phyloP scores from a whole-genome alignment of 2,888 invertebrate species.

The Polietes domitor region DNA sequence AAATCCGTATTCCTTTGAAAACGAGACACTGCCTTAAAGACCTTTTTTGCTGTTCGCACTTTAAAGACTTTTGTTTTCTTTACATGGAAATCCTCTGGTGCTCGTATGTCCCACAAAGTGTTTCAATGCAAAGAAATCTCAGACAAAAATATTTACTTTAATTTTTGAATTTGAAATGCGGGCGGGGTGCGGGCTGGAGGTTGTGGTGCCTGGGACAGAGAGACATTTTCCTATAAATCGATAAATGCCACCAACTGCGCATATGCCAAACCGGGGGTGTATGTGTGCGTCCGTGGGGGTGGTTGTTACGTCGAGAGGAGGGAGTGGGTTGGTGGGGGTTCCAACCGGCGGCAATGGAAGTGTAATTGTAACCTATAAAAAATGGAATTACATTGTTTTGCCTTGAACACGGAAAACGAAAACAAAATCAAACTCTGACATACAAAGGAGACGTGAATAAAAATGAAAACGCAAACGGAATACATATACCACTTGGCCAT shows the following conservation, averaged over 20 bases:
- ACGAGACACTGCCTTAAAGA: too few relatives aligned
- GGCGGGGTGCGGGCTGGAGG: background rate
- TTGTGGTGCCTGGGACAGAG: slow-evolving; percentile 1
- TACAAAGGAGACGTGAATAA: background rate
- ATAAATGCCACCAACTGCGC: slow-evolving; percentile 21
- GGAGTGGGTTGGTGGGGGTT: background rate
- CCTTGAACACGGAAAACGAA: slow-evolving; percentile 7
- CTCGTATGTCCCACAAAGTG: slow-evolving; percentile 22
- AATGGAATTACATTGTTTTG: slow-evolving; percentile 22
- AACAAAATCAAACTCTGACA: background rate
- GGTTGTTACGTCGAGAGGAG: background rate
- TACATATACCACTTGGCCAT: background rate
- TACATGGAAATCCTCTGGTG: background rate
- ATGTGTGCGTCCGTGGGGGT: background rate
- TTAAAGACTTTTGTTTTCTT: slow-evolving; percentile 26
- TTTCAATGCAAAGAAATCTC: slow-evolving; percentile 29
- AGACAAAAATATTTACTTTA: slow-evolving; percentile 39
- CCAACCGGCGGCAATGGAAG: slow-evolving; percentile 4
- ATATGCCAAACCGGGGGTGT: slow-evolving; percentile 7
- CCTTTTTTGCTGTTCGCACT: background rate
- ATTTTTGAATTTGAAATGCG: slow-evolving; percentile 41
- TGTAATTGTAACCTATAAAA: slow-evolving; percentile 36
- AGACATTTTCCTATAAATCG: slow-evolving; percentile 39
- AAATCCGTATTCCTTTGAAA: too few relatives aligned
- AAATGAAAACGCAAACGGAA: slow-evolving; percentile 2